Percentiles rank a stretch among this genome's conserved stretches.
phyloP scores from a whole-genome alignment of 2,888 invertebrate genomes.

The Dynastes maya region DNA sequence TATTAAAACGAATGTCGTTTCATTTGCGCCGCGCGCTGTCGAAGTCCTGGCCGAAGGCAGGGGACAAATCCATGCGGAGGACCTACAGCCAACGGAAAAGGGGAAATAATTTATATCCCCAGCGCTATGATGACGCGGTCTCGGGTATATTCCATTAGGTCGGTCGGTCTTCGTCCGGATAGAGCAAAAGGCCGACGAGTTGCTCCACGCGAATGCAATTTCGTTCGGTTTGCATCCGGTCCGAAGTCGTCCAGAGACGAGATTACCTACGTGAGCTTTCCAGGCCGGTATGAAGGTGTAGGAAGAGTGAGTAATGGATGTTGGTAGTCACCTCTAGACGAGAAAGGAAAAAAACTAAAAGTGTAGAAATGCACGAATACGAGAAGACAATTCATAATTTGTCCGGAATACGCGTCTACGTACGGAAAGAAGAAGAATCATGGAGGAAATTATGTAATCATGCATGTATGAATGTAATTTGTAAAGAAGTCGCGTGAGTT shows the following conservation, averaged over 20 bases:
- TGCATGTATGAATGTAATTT: not conserved
- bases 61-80: not conserved
- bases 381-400: slow-evolving; percentile 4
- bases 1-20: slow-evolving; percentile 42
- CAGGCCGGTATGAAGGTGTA: not conserved
- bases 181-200: not conserved
- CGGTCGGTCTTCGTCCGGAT: not conserved
- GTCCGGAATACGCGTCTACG: not conserved
- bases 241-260: not conserved
- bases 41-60: slow-evolving; percentile 13
- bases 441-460: slow-evolving; percentile 1
- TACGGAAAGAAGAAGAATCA: not conserved
- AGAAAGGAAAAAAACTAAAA: slow-evolving; percentile 15
- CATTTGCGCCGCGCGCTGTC: slow-evolving; percentile 35
- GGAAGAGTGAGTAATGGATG: slow-evolving; percentile 11
- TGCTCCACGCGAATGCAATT: slow-evolving; percentile 15
- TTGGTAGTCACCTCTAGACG: not conserved
- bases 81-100: not conserved
- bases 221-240: slow-evolving; percentile 31
- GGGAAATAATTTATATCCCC: slow-evolving; percentile 35
- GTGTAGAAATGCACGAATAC: not conserved
- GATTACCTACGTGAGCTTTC: slow-evolving; percentile 26
- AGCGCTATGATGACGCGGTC: slow-evolving; percentile 21
- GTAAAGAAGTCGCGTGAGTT: not conserved
- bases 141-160: slow-evolving; percentile 33